Conservation (phyloP, 1,140 invertebrate genomes). For the Euura saliciscinereae region DNA sequence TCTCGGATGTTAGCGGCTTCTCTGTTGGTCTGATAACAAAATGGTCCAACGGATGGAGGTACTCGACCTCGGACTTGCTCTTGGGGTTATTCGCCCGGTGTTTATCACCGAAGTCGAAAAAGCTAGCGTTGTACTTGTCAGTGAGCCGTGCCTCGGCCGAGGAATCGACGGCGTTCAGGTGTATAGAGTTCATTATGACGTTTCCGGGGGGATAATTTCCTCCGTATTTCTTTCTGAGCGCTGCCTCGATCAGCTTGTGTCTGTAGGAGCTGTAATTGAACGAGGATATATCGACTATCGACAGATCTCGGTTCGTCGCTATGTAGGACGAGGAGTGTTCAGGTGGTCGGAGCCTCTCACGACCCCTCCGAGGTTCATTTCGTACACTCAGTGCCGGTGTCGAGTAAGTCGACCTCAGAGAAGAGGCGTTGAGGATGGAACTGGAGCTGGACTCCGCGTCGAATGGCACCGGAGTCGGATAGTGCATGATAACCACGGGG, state of each 20-base stretch:
- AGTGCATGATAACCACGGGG: slow-evolving; percentile 35
- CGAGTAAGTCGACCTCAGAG: slow-evolving; percentile 24
- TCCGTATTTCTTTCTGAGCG: slow-evolving; percentile 40
- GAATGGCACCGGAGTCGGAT: slow-evolving; percentile 26
- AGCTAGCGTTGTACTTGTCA: slow-evolving; percentile 31
- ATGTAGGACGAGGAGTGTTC: slow-evolving; percentile 33
- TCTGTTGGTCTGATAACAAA: slow-evolving; percentile 30
- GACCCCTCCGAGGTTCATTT: neutral
- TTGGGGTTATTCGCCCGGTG: slow-evolving; percentile 20
- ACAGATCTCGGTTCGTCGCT: slow-evolving; percentile 27
- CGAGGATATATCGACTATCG: slow-evolving; percentile 37
- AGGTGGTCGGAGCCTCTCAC: slow-evolving; percentile 8
- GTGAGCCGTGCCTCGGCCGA: slow-evolving; percentile 26
- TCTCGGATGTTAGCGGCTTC: neutral
- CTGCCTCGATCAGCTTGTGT: slow-evolving; percentile 42
- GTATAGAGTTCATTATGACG: slow-evolving; percentile 46
- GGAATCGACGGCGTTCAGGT: slow-evolving; percentile 40
- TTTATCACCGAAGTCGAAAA: slow-evolving; percentile 42
- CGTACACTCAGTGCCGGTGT: slow-evolving; percentile 16
- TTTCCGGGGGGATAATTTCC: slow-evolving; percentile 41
- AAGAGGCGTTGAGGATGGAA: slow-evolving; percentile 15
- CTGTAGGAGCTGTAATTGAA: slow-evolving; percentile 46
- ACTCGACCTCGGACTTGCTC: slow-evolving; percentile 30
- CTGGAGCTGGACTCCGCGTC: slow-evolving; percentile 37
- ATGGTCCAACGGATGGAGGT: slow-evolving; percentile 41